phyloP scores from a whole-genome alignment of 2,797 vertebrate species.

The Anguilla obscura region DNA sequence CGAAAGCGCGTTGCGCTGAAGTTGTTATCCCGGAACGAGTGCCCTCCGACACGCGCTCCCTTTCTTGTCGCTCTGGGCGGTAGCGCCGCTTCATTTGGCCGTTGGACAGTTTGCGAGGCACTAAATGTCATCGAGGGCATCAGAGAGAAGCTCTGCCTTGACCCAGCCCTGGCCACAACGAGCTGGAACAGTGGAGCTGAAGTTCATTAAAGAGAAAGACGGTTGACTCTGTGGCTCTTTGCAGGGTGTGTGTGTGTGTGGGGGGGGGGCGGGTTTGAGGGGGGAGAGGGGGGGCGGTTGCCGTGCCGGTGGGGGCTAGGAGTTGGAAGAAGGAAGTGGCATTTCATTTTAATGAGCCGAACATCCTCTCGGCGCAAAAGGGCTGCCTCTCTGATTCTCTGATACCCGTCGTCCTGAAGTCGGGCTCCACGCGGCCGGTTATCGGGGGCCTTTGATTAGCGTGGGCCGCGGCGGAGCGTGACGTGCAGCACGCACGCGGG shows the following conservation, averaged over 20 bases:
- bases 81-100: neutral
- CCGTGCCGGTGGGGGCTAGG: neutral
- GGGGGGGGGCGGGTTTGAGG: neutral
- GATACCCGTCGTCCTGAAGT: conserved; percentile 18
- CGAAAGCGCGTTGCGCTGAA: neutral
- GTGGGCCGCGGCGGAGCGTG: conserved; percentile 38
- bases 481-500: conserved; percentile 48
- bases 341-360: conserved; percentile 17
- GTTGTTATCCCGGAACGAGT: neutral
- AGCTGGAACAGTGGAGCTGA: conserved; percentile 1
- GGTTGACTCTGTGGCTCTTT: neutral
- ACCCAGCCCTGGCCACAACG: neutral
- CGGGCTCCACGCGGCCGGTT: conserved; percentile 10
- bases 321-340: conserved; percentile 13
- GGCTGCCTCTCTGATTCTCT: neutral
- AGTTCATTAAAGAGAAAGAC: conserved; percentile 21
- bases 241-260: neutral
- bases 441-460: conserved; percentile 41
- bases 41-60: neutral
- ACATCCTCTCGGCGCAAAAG: conserved; percentile 26
- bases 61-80: too few relatives aligned
- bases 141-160: neutral
- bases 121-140: neutral
- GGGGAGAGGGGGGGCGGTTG: neutral
- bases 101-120: neutral